phyloP scores from a whole-genome alignment of 2,113 vertebrate genomes.

The Mus pahari region DNA sequence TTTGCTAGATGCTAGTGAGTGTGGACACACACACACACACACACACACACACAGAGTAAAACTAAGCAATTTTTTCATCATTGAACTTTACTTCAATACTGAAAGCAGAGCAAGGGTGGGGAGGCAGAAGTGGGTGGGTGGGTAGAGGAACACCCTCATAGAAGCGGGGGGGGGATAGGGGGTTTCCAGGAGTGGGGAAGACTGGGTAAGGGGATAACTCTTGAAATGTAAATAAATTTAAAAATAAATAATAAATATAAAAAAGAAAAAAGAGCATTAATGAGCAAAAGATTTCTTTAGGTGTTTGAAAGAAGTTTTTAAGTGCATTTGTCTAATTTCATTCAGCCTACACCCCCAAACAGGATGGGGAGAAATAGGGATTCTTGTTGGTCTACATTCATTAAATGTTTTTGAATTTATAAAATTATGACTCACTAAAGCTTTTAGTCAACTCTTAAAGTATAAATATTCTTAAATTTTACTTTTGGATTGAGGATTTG shows the following conservation, averaged over 20 bases:
- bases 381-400: neutral
- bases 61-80: neutral
- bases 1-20: neutral
- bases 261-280: neutral
- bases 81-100: neutral
- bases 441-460: neutral
- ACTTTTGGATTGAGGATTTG: neutral
- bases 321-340: neutral
- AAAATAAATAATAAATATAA: too few relatives aligned
- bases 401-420: conserved; percentile 28
- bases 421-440: neutral
- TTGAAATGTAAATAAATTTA: too few relatives aligned
- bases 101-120: neutral
- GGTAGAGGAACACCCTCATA: too few relatives aligned
- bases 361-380: neutral
- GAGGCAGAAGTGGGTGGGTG: too few relatives aligned
- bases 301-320: neutral
- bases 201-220: too few relatives aligned
- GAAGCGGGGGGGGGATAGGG: too few relatives aligned
- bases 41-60: neutral
- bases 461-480: neutral
- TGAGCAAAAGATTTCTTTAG: neutral
- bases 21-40: neutral
- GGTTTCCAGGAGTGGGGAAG: too few relatives aligned
- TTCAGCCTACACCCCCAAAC: neutral